Percentiles rank a stretch among this genome's conserved stretches.
phyloP scores from a whole-genome alignment of 2,888 invertebrate species.

The Liposcelis brunnea region DNA sequence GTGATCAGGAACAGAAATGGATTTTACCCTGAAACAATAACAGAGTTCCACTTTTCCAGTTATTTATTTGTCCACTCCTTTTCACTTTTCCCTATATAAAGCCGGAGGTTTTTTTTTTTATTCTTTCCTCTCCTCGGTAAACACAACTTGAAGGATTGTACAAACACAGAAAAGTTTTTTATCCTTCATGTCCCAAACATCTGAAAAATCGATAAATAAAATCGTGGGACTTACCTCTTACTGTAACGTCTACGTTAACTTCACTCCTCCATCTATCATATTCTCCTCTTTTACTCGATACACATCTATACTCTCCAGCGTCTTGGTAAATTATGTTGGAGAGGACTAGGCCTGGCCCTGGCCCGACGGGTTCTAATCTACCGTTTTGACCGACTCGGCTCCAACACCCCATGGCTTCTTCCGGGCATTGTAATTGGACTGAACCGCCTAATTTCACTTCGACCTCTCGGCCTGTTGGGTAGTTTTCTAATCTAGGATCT shows the following conservation, averaged over 20 bases:
- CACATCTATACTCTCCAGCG: slow-evolving; percentile 58
- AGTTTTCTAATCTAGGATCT: not conserved
- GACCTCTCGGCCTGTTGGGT: slow-evolving; percentile 19
- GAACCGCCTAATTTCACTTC: slow-evolving; percentile 50
- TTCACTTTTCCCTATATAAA: too few relatives aligned
- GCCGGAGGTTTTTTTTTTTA: too few relatives aligned
- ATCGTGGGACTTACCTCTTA: slow-evolving; percentile 31
- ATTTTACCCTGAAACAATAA: slow-evolving; percentile 7
- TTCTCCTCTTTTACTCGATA: slow-evolving; percentile 31
- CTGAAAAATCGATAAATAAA: not conserved
- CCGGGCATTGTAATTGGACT: slow-evolving; percentile 69
- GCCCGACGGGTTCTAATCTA: slow-evolving; percentile 31
- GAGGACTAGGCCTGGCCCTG: slow-evolving; percentile 41
- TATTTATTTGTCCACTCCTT: too few relatives aligned
- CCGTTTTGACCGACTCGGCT: slow-evolving; percentile 30
- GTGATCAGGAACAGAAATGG: slow-evolving; percentile 8
- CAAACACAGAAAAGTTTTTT: not conserved
- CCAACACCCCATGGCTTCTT: slow-evolving; percentile 50
- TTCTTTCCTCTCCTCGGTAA: too few relatives aligned
- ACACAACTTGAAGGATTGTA: too few relatives aligned
- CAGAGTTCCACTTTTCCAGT: not conserved
- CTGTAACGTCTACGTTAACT: slow-evolving; percentile 28
- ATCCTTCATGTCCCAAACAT: not conserved
- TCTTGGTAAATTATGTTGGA: slow-evolving; percentile 59
- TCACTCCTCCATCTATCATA: slow-evolving; percentile 20